Conservation (phyloP, 2,113 vertebrate species). For the Macroglossus sobrinus region DNA sequence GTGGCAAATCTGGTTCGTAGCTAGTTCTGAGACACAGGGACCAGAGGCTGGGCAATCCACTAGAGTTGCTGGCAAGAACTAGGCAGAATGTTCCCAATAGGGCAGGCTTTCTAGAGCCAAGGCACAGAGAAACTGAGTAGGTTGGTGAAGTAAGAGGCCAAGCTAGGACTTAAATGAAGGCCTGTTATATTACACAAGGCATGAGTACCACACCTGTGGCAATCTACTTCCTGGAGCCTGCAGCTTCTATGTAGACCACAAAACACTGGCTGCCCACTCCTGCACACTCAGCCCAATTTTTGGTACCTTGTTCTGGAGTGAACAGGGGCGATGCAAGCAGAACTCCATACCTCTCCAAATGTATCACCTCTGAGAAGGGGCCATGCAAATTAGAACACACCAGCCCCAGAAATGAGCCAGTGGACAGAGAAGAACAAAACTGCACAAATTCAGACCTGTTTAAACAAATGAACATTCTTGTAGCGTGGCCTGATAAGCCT, state of each 20-base stretch:
- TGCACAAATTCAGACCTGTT: conserved; percentile 24
- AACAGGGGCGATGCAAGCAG: neutral
- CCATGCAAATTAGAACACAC: neutral
- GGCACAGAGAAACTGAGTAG: neutral
- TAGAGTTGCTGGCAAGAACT: neutral
- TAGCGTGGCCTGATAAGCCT: conserved; percentile 32
- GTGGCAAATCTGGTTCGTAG: neutral
- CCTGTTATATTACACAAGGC: neutral
- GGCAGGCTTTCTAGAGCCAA: neutral
- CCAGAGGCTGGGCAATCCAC: neutral
- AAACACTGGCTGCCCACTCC: neutral
- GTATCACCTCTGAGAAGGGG: neutral
- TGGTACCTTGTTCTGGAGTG: rapidly evolving
- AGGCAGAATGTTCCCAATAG: neutral
- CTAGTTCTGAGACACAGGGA: neutral
- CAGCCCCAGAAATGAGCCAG: neutral
- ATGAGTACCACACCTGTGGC: neutral
- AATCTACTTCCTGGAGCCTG: neutral
- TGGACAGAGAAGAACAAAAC: neutral
- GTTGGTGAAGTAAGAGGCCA: neutral
- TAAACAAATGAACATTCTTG: conserved; percentile 41
- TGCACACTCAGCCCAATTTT: neutral
- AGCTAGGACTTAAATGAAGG: neutral
- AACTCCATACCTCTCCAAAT: neutral
- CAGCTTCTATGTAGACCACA: neutral